Conservation (phyloP, 2,797 vertebrate species). For the Enteromius treurensis region DNA sequence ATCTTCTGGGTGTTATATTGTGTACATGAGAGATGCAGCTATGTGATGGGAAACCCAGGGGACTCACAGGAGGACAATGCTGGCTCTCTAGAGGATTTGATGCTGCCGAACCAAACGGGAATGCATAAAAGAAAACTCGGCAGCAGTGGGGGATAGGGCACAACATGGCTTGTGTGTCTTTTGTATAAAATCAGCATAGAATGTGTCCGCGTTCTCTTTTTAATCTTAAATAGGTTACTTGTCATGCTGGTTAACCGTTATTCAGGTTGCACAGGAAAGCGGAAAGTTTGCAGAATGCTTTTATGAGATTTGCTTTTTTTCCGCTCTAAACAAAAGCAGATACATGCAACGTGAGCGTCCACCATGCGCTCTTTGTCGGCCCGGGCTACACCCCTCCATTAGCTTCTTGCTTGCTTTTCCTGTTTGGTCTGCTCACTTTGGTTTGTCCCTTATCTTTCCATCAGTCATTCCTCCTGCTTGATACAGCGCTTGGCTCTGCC, state of each 20-base stretch:
- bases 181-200: constrained; percentile 68
- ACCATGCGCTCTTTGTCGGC: constrained; percentile 66
- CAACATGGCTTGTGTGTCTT: constrained; percentile 72
- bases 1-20: constrained; percentile 72
- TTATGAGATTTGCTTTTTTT: constrained; percentile 21
- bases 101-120: constrained; percentile 84
- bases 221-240: constrained; percentile 52
- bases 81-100: constrained; percentile 81
- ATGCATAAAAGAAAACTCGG: constrained; percentile 76
- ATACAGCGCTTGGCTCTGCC: constrained; percentile 75
- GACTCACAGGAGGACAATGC: constrained; percentile 80
- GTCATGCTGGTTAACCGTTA: background rate
- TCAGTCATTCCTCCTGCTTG: constrained; percentile 80
- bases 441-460: constrained; percentile 80
- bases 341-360: constrained; percentile 67
- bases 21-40: constrained; percentile 75
- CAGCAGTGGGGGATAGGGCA: constrained; percentile 57
- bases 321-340: constrained; percentile 38
- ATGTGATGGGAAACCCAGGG: constrained; percentile 79
- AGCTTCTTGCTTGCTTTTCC: constrained; percentile 75
- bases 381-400: constrained; percentile 72
- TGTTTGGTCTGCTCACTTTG: constrained; percentile 84
- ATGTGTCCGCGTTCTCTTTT: constrained; percentile 57
- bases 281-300: constrained; percentile 7
- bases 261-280: background rate